Base-by-base conservation (phyloP, 2,797 vertebrate genomes). In the Ctenopoma kingsleyae region DNA sequence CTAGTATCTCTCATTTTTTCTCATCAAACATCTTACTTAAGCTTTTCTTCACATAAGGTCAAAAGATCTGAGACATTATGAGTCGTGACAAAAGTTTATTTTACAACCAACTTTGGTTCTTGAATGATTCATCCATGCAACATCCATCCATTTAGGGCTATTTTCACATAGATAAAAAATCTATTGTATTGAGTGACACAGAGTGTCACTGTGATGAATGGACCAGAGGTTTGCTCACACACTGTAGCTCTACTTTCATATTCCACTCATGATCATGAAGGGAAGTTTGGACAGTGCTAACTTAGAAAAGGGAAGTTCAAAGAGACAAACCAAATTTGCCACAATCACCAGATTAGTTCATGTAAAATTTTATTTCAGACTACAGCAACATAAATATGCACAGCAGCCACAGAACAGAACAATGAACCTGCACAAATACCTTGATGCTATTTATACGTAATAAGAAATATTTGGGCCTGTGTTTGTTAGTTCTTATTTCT, bases 201-300 rank as follows among this genome's bases (percentile, higher is more conserved):
- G 66, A 55, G 32, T 67, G 68, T 71, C 49, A 67, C 19, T 61
- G 17, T 71, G 67, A 71, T 81, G 75, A 85, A 87, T 78, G 60
- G 61, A 49, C 30, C 50, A 48, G 38, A 57, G 50, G 57, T 66
- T 64, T 71, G 61, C 54, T 81, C 66, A 75, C 55, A 32, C n/a
- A 32, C 20, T 75, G 64, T 32, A 44, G 70, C 48, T 67, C 48
- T 55, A 63, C 62, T 81, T 80, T 74, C 67, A 66, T 59, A 84
- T 70, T 66, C 61, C 75, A 83, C 80, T 87, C 71, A 81, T 78
- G 67, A 63, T 76, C 3, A 6, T 51, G 30, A 67, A 47, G 64
- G 63, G 51, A 76, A 53, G 50, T 67, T 57, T 32, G 48, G 40
- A 73, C 8, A 4, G 48, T 51, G 44, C 23, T 16, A 23, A 47